Evolutionary conservation across 2,113 vertebrate species (phyloP), one percentile per base, ranked within the genome.

Genomic region (Machaerirhynchus nigripectus): DNA sequence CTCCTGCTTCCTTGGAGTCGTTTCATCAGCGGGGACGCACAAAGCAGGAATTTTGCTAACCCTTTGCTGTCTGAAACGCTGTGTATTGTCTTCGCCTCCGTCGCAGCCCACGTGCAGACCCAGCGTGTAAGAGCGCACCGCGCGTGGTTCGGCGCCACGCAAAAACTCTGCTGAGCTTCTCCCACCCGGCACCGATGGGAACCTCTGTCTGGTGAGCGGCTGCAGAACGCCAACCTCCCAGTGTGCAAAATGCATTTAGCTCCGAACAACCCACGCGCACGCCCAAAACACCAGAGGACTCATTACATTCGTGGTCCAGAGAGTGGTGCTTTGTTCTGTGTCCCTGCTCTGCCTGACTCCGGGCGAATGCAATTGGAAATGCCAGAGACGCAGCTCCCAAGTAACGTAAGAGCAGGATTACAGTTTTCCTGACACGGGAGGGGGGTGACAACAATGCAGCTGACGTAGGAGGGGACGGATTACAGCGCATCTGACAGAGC

Each of bases 381-480:
- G 95, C 87, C 89, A 94, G 77, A 87, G 92, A 85, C 63, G 52
- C 86, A 73, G 77, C 85, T 95, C 91, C 73, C 49, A 7, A 89
- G 91, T 55, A 91, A 88, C 6, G 20, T 27, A 91, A 95, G 84
- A 90, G 87, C 91, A 92, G 91, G 80, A 95, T 95, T 84, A 95
- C 92, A 92, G 89, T 17, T 91, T 57, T 97, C 82, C 94, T 96
- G 92, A 88, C 90, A 94, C 60, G 7, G 22, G 47, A 69, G 73
- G 30, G 69, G 91, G 94, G 77, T 95, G 93, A 91, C 92, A 95
- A 95, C 96, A 96, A 94, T 86, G 91, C 89, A 92, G 78, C 90
- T 97, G 96, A 97, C 92, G 92, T 84, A 91, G 87, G 89, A 96
- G 69, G 63, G 80, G 82, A 95, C 13, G 13, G 85, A 61, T 95